phyloP scores from a whole-genome alignment of 2,888 invertebrate genomes.

The Stenichneumon culpator region DNA sequence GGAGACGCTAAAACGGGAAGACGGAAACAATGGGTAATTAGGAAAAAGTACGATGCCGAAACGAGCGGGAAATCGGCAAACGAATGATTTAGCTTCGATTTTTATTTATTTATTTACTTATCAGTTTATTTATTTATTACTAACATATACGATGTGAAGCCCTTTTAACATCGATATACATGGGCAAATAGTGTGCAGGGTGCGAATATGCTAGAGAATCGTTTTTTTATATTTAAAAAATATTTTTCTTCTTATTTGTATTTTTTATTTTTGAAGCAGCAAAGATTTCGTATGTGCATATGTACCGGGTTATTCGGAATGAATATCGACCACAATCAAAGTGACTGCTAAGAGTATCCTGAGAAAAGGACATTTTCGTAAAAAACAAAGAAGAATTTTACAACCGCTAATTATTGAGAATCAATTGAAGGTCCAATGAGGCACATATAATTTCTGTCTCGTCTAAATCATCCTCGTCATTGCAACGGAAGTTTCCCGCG shows the following conservation, averaged over 20 bases:
- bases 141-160: too few species aligned
- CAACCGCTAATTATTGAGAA: too few species aligned
- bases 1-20: conserved; percentile 42
- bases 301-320: not conserved
- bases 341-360: not conserved
- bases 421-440: too few species aligned
- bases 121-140: too few species aligned
- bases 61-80: conserved; percentile 30
- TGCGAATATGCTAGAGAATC: too few species aligned
- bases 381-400: not conserved
- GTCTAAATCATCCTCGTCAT: too few species aligned
- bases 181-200: too few species aligned
- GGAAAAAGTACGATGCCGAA: conserved; percentile 45
- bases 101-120: not conserved
- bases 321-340: not conserved
- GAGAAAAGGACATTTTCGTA: not conserved
- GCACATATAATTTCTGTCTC: too few species aligned
- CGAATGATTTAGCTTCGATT: conserved; percentile 50
- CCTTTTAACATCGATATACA: too few species aligned
- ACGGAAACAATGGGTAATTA: conserved; percentile 66
- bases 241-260: too few species aligned
- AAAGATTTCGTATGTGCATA: not conserved
- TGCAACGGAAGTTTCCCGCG: not conserved
- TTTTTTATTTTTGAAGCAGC: not conserved
- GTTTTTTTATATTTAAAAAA: too few species aligned